Evolutionary conservation across 1,140 invertebrate genomes (phyloP).

Genomic region (Phortica variegata): DNA sequence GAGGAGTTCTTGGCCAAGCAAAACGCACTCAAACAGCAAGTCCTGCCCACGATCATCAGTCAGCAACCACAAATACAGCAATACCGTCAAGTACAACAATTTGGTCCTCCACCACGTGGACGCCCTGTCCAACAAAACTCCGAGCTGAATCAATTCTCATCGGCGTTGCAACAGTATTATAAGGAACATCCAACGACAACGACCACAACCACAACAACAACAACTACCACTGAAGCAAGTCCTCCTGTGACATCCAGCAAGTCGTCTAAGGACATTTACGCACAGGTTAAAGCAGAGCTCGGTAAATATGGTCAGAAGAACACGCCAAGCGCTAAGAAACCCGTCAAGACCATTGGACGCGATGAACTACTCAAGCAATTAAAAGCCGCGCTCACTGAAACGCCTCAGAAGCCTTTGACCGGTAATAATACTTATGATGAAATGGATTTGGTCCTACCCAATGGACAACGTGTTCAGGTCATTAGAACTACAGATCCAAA

Average conservation of each 20-base stretch:
- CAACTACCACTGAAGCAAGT: slow-evolving; percentile 48
- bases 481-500: slow-evolving; percentile 68
- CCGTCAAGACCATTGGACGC: slow-evolving; percentile 55
- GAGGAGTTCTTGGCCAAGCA: slow-evolving; percentile 66
- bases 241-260: slow-evolving; percentile 30
- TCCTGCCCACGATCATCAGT: slow-evolving; percentile 43
- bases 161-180: slow-evolving; percentile 59
- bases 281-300: slow-evolving; percentile 42
- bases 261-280: slow-evolving; percentile 36
- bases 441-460: slow-evolving; percentile 70
- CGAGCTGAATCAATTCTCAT: slow-evolving; percentile 56
- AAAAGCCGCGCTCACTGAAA: slow-evolving; percentile 69
- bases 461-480: slow-evolving; percentile 73
- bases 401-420: slow-evolving; percentile 61
- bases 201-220: slow-evolving; percentile 56
- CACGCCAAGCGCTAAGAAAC: slow-evolving; percentile 44
- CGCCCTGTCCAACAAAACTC: slow-evolving; percentile 55
- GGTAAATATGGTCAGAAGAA: slow-evolving; percentile 39
- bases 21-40: slow-evolving; percentile 62
- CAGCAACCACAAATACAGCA: slow-evolving; percentile 48
- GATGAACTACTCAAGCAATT: slow-evolving; percentile 70
- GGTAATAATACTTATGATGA: slow-evolving; percentile 70
- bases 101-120: slow-evolving; percentile 26
- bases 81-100: slow-evolving; percentile 14
- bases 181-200: slow-evolving; percentile 59